Conservation (phyloP, 1,140 invertebrate species). For the Drosophila funebris region DNA sequence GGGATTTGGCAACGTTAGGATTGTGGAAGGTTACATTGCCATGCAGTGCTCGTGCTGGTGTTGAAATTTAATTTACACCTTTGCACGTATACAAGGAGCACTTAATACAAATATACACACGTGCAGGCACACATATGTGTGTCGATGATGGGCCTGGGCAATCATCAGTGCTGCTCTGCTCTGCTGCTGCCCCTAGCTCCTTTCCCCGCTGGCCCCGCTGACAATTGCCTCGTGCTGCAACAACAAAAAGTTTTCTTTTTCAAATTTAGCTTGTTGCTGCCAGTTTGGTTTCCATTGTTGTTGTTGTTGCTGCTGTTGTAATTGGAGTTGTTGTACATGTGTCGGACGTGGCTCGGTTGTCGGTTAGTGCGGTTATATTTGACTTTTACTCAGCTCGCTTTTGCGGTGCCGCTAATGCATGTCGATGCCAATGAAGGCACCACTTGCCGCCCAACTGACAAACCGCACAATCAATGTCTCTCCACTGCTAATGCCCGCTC, state of each 20-base stretch:
- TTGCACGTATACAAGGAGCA: conserved; percentile 66
- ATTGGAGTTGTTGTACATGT: conserved; percentile 56
- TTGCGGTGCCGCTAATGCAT: conserved; percentile 74
- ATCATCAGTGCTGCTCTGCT: too few species aligned
- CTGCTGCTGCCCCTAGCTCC: background rate
- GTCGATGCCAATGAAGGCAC: conserved; percentile 72
- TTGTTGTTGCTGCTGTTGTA: conserved; percentile 7
- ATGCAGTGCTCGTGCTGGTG: conserved; percentile 59
- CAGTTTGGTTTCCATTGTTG: conserved; percentile 24
- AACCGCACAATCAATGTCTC: background rate
- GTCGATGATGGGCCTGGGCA: conserved; percentile 58
- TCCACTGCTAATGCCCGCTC: background rate
- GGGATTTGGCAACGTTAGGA: background rate
- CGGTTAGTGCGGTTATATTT: conserved; percentile 68
- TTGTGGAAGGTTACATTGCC: conserved; percentile 38
- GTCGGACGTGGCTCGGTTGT: conserved; percentile 58
- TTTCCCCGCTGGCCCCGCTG: background rate
- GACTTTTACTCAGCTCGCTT: conserved; percentile 69
- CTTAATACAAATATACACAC: conserved; percentile 20
- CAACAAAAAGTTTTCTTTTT: conserved; percentile 76
- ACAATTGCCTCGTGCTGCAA: conserved; percentile 29
- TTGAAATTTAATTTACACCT: conserved; percentile 80
- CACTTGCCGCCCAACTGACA: background rate
- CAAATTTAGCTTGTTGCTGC: conserved; percentile 77
- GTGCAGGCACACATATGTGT: conserved; percentile 14